Conservation (phyloP, 2,888 invertebrate genomes). For the Caenorhabditis wallacei region DNA sequence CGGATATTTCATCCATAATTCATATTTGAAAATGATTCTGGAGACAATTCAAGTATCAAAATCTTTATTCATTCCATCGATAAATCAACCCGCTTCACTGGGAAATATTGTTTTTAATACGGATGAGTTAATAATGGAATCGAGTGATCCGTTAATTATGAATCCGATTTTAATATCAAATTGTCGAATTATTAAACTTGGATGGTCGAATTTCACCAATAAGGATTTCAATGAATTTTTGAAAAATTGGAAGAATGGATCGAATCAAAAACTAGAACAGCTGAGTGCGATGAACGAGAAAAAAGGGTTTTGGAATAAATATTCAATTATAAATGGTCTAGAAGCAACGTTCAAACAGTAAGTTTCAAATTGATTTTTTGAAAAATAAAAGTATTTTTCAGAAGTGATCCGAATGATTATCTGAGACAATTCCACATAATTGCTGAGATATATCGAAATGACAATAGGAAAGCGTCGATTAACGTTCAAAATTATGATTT, state of each 20-base stretch:
- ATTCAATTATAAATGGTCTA: not conserved
- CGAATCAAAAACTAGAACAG: not conserved
- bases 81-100: not conserved
- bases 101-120: not conserved
- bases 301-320: not conserved
- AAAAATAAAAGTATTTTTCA: no score
- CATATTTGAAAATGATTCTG: not conserved
- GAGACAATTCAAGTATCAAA: not conserved
- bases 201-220: not conserved
- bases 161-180: not conserved
- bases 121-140: conserved; percentile 1
- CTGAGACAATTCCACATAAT: no score
- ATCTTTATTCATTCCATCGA: not conserved
- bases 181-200: conserved; percentile 3
- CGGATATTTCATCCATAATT: not conserved
- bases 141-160: not conserved
- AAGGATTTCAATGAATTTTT: not conserved
- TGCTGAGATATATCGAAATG: no score
- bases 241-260: conserved; percentile 8
- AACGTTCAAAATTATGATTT: no score
- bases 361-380: no score
- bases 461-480: no score
- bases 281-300: not conserved
- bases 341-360: conserved; percentile 5
- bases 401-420: no score